Conservation (phyloP, 2,888 invertebrate genomes). For the Lepeophtheirus nordmannii region DNA sequence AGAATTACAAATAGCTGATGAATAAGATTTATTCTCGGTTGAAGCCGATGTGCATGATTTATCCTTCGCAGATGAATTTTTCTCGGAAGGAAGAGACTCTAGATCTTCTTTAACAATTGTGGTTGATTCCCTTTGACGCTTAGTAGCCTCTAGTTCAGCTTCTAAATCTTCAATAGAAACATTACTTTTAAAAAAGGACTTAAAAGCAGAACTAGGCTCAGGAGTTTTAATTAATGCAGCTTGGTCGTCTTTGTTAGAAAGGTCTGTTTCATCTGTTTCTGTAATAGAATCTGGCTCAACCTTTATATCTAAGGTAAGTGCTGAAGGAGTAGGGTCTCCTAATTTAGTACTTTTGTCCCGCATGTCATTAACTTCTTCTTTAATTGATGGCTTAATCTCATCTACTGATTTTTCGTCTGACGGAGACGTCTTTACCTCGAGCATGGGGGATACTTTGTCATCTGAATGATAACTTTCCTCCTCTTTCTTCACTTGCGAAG, state of each 20-base stretch:
- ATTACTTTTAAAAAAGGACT: conserved; percentile 22
- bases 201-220: conserved; percentile 16
- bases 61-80: neutral
- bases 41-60: neutral
- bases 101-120: neutral
- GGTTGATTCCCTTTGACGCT: neutral
- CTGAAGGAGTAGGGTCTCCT: too few species aligned
- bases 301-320: too few species aligned
- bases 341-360: too few species aligned
- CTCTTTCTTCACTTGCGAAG: neutral
- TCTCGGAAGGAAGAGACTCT: neutral
- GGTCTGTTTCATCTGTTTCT: too few species aligned
- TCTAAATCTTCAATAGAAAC: conserved; percentile 22
- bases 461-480: neutral
- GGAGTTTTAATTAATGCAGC: conserved; percentile 7
- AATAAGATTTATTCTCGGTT: neutral
- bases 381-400: neutral
- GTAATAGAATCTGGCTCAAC: too few species aligned
- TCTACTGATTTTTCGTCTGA: neutral
- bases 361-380: neutral
- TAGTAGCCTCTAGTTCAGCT: conserved; percentile 18
- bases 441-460: neutral
- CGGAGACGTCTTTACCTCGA: neutral
- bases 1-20: neutral
- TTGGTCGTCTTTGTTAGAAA: neutral